Base-by-base conservation (phyloP, 2,888 invertebrate species). In the Dicranocentrus wangi region DNA sequence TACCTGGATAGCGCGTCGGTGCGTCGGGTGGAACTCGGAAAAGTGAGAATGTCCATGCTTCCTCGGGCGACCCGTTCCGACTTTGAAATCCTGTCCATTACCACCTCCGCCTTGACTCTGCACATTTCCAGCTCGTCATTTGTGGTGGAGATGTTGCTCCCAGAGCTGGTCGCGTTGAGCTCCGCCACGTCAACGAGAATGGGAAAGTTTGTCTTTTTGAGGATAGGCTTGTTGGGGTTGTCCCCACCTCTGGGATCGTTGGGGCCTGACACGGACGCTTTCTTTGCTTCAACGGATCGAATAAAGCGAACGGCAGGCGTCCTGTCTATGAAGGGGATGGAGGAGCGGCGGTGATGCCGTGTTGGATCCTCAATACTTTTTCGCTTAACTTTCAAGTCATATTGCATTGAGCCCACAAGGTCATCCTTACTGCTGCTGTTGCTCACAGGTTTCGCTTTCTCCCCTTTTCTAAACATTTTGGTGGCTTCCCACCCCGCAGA, bases 321-420 rank as follows among this genome's bases (percentile, higher is more conserved):
- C 13, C 84, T 39, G 43, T 80, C 82, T 5, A 73, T 65, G 55
- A 80, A 84, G 13, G 84, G 84, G 10, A 84, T 80, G n/a, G 84
- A 84, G 7, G 82, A 82, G 19, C 60, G 80, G 5, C 83, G 61
- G 21, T 73, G 68, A n/a, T 70, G 27, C 8, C 66, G 39, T 3
- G 47, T 25, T 3, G 72, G 79, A 13, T 79, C 72, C 1, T 79
- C 72, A 2, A 72, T n/a, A 28, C 71, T 66, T 27, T 32, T 42
- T 43, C 72, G 51, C 15, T 79, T 32, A 1, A 72, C 43, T 25
- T 43, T 65, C 2, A 65, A 25, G 47, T 72, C 79, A 66, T 79
- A 72, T n/a, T 79, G 58, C 19, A 72, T 27, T n/a, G 53, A 39
- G 5, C 23, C 19, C 10, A 66, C 66, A 5, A 28, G 17, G 23